Evolutionary conservation across 2,797 vertebrate species (phyloP), one percentile per base, ranked within the genome.

Genomic region (Tragelaphus eurycerus): DNA sequence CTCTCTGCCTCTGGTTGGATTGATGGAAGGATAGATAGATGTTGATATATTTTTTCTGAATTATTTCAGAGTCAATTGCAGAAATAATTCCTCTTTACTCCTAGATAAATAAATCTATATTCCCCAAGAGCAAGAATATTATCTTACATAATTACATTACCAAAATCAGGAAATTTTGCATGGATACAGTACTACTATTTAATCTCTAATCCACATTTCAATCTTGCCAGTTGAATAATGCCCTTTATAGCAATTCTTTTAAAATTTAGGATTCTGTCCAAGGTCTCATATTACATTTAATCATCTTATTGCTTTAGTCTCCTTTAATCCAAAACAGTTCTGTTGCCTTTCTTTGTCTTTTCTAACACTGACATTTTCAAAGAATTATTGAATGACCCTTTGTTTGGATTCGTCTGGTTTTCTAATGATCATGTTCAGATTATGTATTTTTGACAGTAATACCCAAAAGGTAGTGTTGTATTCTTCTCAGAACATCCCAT

Each of bases 361-460:
- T 90, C 90, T 64, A 31, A 82, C 27, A 92, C 1, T 94, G n/a
- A 89, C 38, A 74, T 90, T 96, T 96, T 93, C 59, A 34, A 95
- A 87, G 50, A 95, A 84, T 93, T 87, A 86, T 88, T 93, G 34
- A 74, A 76, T 81, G 55, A 85, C 7, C 16, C 14, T 89, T 54
- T 38, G 84, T 95, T 96, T 96, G 67, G 2, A 52, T 97, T 96
- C 96, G 6, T 74, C 87, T 90, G 46, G 1, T 90, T 96, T 95
- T 74, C 60, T 95, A 85, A 82, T 57, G 16, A 82, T 84, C 91
- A 46, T 79, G 93, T 96, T 87, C 55, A 82, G 54, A 93, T 81
- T 91, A 48, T 93, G 38, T n/a, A 4, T 60, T 98, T 97, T 93
- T 55, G 50, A 31, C 25, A 93, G 12, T 25, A 98, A 95, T 91